Conservation (phyloP, 37 sponge, comb jelly and placozoan species). For the Oscarella lobularis region DNA sequence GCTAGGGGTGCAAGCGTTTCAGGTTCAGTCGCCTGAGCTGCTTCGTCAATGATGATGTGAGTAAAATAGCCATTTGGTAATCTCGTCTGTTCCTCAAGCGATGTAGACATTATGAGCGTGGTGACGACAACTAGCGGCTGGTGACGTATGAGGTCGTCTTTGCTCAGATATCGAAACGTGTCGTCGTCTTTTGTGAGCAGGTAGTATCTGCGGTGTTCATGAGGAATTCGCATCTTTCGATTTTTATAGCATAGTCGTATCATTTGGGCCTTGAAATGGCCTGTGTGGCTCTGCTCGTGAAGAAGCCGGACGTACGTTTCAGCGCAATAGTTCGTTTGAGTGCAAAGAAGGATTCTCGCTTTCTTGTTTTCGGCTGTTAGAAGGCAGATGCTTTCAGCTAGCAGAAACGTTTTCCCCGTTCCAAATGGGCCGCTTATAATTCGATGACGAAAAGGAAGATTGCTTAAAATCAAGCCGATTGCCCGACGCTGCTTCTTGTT, state of each 20-base stretch:
- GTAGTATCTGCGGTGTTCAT: too few species aligned
- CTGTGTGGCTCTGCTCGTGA: slow-evolving; percentile 22
- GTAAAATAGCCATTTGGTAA: slow-evolving; percentile 55
- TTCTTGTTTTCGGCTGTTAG: slow-evolving; percentile 17
- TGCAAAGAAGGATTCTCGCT: slow-evolving; percentile 47
- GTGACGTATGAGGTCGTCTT: neutral
- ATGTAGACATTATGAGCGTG: slow-evolving; percentile 48
- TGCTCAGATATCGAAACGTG: neutral
- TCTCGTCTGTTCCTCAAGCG: slow-evolving; percentile 23
- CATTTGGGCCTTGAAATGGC: too few species aligned
- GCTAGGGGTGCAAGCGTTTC: neutral
- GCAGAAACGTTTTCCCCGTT: slow-evolving; percentile 71
- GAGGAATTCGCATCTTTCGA: too few species aligned
- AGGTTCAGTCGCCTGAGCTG: slow-evolving; percentile 51
- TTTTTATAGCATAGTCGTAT: too few species aligned
- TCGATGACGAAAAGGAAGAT: slow-evolving; percentile 18
- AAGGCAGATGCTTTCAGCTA: slow-evolving; percentile 54
- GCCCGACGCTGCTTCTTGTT: neutral
- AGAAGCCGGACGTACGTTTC: slow-evolving; percentile 58
- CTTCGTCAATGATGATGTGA: slow-evolving; percentile 89
- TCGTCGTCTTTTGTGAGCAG: too few species aligned
- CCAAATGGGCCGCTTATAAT: slow-evolving; percentile 85
- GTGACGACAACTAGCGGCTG: slow-evolving; percentile 38
- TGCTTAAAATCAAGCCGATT: neutral
- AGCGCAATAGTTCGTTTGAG: slow-evolving; percentile 80